Base-by-base conservation (phyloP, 2,888 invertebrate species). In the Actias luna region DNA sequence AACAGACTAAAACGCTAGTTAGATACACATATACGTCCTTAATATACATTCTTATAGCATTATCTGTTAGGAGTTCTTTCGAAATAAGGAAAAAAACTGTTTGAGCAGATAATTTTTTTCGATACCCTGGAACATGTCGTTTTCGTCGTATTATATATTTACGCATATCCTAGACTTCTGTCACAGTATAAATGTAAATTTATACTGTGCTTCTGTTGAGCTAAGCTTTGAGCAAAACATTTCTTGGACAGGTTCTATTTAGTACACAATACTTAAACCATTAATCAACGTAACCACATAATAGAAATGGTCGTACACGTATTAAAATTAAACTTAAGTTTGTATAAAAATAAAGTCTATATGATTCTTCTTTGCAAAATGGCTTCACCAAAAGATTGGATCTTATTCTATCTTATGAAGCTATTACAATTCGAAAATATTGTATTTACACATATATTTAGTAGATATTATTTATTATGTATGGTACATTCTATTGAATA, bases 101-200 rank as follows among this genome's bases (percentile, higher is more conserved):
- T 84, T 84, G 85, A 84, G 83, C 85, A 80, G 74, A 78, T 70
- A 27, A n/a, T n/a, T n/a, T 75, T 76, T 77, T 75, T 73, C 78
- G 76, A 76, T 82, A 84, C 86, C 84, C 84, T 85, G 84, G 84
- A 73, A 76, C 67, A 69, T 59, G 66, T 63, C n/a, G 58, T n/a
- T 14, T 33, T 52, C 25, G 27, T 27, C 16, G 1, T 27, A 55
- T 55, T 42, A 1, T 25, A 12, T 50, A 10, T 50, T 55, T 29
- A 29, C 1, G n/a, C 16, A 50, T 50, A 1, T 50, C n/a, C 29
- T 29, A 55, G 29, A n/a, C n/a, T 55, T 27, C n/a, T n/a, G n/a
- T n/a, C n/a, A n/a, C n/a, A n/a, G n/a, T 42, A 1, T 25, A 12
- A 25, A 10, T 50, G 27, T 29, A 29, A 0, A 7, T 10, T 25